These are phyloP conservation scores for Nothoprocta pentlandii DNA, from an alignment of 2,113 vertebrate species.

Conservation along the genomic window DNA sequence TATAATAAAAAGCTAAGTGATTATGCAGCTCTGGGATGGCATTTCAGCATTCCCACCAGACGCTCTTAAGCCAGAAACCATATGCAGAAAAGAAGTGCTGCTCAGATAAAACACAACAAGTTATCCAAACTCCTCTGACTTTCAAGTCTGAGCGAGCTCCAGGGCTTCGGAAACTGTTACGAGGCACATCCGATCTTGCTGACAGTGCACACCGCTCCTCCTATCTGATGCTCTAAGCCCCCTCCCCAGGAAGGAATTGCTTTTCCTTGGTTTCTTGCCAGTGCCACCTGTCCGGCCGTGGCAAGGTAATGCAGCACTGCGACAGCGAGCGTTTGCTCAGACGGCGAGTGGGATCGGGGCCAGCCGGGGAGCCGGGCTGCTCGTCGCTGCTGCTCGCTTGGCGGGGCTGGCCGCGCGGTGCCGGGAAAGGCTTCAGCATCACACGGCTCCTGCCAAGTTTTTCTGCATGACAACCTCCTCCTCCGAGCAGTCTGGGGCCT, in stretches of 20 bases:
- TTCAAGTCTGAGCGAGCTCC: conserved; percentile 31
- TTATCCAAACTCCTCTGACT: conserved; percentile 49
- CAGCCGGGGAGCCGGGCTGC: conserved; percentile 62
- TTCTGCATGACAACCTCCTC: conserved; percentile 23
- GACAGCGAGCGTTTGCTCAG: not conserved
- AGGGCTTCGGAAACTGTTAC: conserved; percentile 21
- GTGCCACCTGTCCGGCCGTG: conserved; percentile 13
- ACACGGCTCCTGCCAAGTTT: conserved; percentile 39
- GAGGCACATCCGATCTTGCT: conserved; percentile 36
- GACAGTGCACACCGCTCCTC: not conserved
- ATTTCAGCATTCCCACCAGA: conserved; percentile 52
- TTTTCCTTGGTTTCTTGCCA: conserved; percentile 49
- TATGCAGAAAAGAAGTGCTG: not conserved
- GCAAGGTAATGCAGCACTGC: conserved; percentile 30
- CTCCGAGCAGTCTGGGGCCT: not conserved
- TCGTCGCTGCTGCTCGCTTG: conserved; percentile 57
- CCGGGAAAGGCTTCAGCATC: conserved; percentile 20
- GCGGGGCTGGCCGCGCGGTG: conserved; percentile 11
- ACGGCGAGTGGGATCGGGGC: not conserved
- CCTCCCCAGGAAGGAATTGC: conserved; percentile 31
- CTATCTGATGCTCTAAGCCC: not conserved
- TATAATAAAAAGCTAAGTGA: conserved; percentile 53
- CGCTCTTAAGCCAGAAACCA: conserved; percentile 26
- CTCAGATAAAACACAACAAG: conserved; percentile 60
- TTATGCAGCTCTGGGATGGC: conserved; percentile 40